phyloP scores from a whole-genome alignment of 2,113 vertebrate genomes.

The Macquaria australasica region DNA sequence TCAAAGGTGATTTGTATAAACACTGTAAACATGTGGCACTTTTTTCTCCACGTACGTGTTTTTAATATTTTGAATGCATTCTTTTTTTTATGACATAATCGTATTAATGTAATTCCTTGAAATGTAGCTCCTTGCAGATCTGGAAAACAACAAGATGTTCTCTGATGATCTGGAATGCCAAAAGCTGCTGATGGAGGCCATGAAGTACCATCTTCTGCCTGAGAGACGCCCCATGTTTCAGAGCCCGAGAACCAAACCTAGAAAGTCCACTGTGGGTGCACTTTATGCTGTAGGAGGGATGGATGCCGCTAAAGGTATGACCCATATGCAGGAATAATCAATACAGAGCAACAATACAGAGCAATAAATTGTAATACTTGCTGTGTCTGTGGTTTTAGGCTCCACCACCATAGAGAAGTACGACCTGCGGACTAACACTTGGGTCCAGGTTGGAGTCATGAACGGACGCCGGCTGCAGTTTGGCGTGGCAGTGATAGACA shows the following conservation, averaged over 20 bases:
- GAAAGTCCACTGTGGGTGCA: conserved; percentile 97
- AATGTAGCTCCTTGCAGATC: conserved; percentile 92
- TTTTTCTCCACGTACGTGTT: background rate
- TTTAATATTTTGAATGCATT: background rate
- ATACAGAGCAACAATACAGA: background rate
- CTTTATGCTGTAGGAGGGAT: conserved; percentile 97
- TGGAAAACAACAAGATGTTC: conserved; percentile 98
- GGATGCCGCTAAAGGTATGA: conserved; percentile 93
- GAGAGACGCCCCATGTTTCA: conserved; percentile 96
- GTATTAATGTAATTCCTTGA: conserved; percentile 19
- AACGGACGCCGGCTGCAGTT: conserved; percentile 94
- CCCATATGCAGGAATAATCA: background rate
- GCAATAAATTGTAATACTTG: background rate
- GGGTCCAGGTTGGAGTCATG: conserved; percentile 94
- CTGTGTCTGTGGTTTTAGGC: conserved; percentile 79
- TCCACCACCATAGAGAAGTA: conserved; percentile 97
- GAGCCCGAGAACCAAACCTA: conserved; percentile 95
- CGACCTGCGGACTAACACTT: conserved; percentile 94
- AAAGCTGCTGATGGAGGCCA: conserved; percentile 97
- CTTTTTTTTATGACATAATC: background rate
- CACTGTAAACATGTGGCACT: background rate
- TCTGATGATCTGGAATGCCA: conserved; percentile 95
- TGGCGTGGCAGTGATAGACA: conserved; percentile 96
- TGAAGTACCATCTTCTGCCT: conserved; percentile 98
- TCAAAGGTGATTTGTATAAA: background rate